Evolutionary conservation across 2,797 vertebrate genomes (phyloP), one percentile per base, ranked within the genome.

Genomic region (Zalophus californianus): DNA sequence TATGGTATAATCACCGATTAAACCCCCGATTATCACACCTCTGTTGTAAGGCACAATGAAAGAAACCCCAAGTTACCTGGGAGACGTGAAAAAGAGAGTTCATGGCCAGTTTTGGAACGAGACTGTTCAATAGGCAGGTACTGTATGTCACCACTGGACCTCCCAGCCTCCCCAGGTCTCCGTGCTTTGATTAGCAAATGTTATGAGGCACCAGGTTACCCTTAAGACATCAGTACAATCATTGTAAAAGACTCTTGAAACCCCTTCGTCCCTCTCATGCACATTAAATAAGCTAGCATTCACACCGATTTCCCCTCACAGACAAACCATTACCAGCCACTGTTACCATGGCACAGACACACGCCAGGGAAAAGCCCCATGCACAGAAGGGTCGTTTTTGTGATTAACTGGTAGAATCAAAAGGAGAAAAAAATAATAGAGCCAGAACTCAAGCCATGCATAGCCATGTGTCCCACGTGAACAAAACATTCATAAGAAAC

Each of bases 291-390:
- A 95, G 52, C 82, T 87, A 54, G 72, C 80, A 48, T 29, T 96
- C 72, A 58, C 1, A 18, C 93, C 83, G 68, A n/a, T 58, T 64
- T 82, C 85, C 68, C 14, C 60, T 58, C 70, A 75, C 52, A 50
- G 56, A 72, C 18, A 23, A 35, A 68, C 41, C 32, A 77, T 87
- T 70, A 87, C 48, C 21, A 8, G 44, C 94, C 86, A 5, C 68
- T 68, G 86, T 98, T 96, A 97, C 96, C 95, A 97, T 92, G 96
- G 97, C 88, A 94, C 93, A 97, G 93, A 97, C 85, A 96, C 87
- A 98, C 90, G 29, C 91, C 54, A 64, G 90, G 93, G 98, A 97
- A 97, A 97, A 98, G 48, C n/a, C 86, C 25, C n/a, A 44, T 80
- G 60, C 32, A 27, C 25, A 78, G 56, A 95, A 90, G 91, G 91